Percentiles rank a stretch among this genome's conserved stretches.
Conservation (phyloP, 1,140 invertebrate species). For the Latrodectus geometricus region DNA sequence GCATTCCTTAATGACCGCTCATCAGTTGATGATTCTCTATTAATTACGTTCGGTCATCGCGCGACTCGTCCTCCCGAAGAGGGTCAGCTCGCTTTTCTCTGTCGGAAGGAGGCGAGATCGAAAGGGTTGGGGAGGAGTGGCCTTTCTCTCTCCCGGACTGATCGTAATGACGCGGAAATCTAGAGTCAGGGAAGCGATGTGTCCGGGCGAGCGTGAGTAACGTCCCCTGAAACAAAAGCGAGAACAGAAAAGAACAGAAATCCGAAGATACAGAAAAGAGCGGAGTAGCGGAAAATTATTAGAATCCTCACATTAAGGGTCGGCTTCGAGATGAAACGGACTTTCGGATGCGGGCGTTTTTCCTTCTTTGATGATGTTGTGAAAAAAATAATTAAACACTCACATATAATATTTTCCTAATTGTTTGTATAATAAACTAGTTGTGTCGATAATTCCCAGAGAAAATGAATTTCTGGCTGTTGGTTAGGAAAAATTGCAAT, state of each 20-base stretch:
- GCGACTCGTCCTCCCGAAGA: neutral
- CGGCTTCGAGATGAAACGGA: too few relatives aligned
- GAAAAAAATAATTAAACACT: too few relatives aligned
- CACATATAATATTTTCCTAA: too few relatives aligned
- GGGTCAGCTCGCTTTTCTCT: neutral
- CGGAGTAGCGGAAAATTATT: neutral
- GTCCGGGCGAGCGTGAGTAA: conserved; percentile 10
- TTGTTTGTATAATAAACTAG: too few relatives aligned
- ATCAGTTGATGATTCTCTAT: neutral
- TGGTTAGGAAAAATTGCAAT: too few relatives aligned
- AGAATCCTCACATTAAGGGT: too few relatives aligned
- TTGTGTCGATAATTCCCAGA: too few relatives aligned
- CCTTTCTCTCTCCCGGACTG: too few relatives aligned
- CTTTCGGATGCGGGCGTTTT: too few relatives aligned
- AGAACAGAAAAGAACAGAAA: neutral
- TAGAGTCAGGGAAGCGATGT: neutral
- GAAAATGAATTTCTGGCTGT: too few relatives aligned
- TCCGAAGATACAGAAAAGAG: neutral
- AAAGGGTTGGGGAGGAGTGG: neutral
- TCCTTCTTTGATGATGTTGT: too few relatives aligned
- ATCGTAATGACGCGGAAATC: conserved; percentile 37
- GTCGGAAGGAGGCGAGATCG: neutral
- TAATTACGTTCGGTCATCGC: neutral
- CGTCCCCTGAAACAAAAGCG: conserved; percentile 19
- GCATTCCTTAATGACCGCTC: neutral